Evolutionary conservation across 2,797 vertebrate species (phyloP).

Genomic region (Pangasius macronema): DNA sequence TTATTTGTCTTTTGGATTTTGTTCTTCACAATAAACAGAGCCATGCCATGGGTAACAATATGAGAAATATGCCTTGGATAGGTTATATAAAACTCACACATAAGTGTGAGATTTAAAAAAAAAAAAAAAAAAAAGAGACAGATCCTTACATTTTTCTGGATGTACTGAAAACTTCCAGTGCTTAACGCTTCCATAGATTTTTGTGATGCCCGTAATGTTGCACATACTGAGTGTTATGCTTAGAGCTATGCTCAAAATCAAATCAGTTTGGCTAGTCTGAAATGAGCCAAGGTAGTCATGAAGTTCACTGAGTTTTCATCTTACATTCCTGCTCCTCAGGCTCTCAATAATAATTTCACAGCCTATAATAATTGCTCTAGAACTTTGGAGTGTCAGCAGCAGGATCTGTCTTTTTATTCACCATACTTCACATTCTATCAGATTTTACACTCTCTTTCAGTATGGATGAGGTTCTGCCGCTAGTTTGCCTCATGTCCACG

Average conservation of each 20-base stretch:
- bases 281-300: slow-evolving; percentile 40
- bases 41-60: neutral
- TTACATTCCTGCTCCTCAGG: slow-evolving; percentile 37
- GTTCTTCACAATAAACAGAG: slow-evolving; percentile 20
- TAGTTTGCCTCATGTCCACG: neutral
- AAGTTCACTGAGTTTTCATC: slow-evolving; percentile 44
- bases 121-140: neutral
- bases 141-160: neutral
- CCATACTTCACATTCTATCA: slow-evolving; percentile 32
- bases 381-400: slow-evolving; percentile 44
- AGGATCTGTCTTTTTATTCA: slow-evolving; percentile 22
- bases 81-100: neutral
- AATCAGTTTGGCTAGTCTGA: slow-evolving; percentile 39
- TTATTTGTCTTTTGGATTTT: slow-evolving; percentile 41
- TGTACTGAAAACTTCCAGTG: neutral
- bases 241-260: slow-evolving; percentile 7
- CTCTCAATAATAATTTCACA: slow-evolving; percentile 42
- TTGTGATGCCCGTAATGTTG: neutral
- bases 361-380: slow-evolving; percentile 34
- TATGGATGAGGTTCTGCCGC: neutral
- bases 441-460: slow-evolving; percentile 23
- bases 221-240: neutral
- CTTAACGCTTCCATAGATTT: neutral
- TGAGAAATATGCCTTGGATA: neutral
- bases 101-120: neutral